These are phyloP conservation scores for Drosophila affinis DNA, from an alignment of 2,888 invertebrate genomes.

Conservation along the genomic window DNA sequence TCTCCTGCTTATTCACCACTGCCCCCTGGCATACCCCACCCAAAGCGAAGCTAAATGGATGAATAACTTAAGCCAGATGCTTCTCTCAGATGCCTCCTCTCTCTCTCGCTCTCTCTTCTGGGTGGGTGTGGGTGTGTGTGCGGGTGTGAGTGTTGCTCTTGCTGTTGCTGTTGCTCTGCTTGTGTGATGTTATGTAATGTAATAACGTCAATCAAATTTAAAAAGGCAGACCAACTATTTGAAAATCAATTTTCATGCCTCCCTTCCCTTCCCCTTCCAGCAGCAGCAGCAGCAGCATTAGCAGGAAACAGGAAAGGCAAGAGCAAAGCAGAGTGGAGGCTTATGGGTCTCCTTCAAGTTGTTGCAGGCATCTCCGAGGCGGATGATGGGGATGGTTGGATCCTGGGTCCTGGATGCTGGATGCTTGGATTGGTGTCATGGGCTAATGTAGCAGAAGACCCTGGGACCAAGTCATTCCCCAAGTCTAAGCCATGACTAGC, in stretches of 20 bases:
- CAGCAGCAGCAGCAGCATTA: constrained; percentile 10
- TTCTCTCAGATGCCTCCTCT: constrained; percentile 33
- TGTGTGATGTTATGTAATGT: constrained; percentile 75
- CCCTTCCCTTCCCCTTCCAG: too few species aligned
- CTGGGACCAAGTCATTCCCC: constrained; percentile 20
- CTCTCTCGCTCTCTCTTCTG: too few species aligned
- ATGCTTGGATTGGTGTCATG: constrained; percentile 18
- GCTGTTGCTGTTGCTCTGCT: constrained; percentile 25
- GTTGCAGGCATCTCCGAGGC: constrained; percentile 17
- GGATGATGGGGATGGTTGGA: too few species aligned
- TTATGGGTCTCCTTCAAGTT: constrained; percentile 19
- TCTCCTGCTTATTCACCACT: background rate
- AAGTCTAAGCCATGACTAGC: constrained; percentile 29
- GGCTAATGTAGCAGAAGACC: constrained; percentile 36
- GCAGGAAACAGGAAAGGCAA: constrained; percentile 42
- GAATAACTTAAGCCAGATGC: constrained; percentile 77
- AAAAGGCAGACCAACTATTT: constrained; percentile 75
- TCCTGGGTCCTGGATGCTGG: constrained; percentile 38
- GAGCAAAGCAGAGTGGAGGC: constrained; percentile 1
- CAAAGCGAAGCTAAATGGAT: constrained; percentile 76
- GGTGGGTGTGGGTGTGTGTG: constrained; percentile 23
- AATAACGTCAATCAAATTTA: constrained; percentile 77
- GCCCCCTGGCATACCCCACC: constrained; percentile 5
- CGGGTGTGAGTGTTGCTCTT: too few species aligned
- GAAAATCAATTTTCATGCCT: constrained; percentile 71